phyloP scores from a whole-genome alignment of 37 sponge, comb jelly and placozoan genomes.

The Bolinopsis microptera region DNA sequence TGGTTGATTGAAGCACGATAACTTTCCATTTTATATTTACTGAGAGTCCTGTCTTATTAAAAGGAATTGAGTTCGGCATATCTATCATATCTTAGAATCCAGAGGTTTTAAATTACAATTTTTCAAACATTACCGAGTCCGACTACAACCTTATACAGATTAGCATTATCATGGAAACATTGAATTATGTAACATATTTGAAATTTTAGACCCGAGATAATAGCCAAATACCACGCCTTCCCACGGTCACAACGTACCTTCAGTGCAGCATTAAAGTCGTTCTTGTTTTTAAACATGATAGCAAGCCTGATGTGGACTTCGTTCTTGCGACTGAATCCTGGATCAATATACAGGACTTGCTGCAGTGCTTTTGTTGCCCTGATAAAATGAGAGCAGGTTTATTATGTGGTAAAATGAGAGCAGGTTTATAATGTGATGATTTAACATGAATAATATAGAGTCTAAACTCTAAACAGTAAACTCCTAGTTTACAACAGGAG shows the following conservation, averaged over 20 bases:
- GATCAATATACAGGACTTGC: constrained; percentile 68
- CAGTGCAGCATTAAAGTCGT: constrained; percentile 64
- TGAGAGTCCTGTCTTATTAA: no score
- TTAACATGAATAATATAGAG: no score
- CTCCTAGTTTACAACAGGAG: no score
- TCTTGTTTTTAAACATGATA: constrained; percentile 72
- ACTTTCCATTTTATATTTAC: no score
- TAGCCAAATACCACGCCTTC: background rate
- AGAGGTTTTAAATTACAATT: background rate
- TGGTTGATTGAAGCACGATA: no score
- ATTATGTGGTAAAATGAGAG: background rate
- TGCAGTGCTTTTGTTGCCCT: constrained; percentile 72
- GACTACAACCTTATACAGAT: no score
- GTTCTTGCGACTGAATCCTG: constrained; percentile 69
- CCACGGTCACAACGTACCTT: constrained; percentile 65
- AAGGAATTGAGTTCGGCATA: no score
- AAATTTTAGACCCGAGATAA: background rate
- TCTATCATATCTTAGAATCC: no score
- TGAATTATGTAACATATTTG: background rate
- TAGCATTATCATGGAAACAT: no score
- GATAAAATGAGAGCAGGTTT: background rate
- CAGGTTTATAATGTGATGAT: no score
- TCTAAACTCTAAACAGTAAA: no score
- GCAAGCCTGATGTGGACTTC: constrained; percentile 75
- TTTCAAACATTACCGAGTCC: no score